Evolutionary conservation across 2,113 vertebrate genomes (phyloP).

Genomic region (Heliornis fulica): DNA sequence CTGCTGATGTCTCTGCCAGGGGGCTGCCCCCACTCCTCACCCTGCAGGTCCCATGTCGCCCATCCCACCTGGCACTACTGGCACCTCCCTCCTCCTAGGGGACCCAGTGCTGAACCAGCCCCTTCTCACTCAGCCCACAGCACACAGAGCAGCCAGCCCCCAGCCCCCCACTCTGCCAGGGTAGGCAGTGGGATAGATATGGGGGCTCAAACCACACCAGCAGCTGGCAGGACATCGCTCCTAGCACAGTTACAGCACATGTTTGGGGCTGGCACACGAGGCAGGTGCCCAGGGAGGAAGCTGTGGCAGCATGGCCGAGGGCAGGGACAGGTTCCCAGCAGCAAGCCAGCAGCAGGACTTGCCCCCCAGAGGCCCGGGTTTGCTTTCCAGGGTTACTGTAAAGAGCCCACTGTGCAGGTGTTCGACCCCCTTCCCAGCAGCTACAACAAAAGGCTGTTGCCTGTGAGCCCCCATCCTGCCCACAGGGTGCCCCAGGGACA

Average conservation of each 20-base stretch:
- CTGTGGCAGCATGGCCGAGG: accelerated
- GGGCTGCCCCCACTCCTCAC: background rate
- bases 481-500: background rate
- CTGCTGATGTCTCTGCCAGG: background rate
- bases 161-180: too few relatives aligned
- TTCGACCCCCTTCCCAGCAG: background rate
- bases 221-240: background rate
- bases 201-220: background rate
- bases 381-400: background rate
- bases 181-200: background rate
- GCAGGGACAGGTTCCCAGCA: background rate
- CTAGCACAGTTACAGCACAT: accelerated
- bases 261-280: accelerated
- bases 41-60: background rate
- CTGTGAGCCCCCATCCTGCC: background rate
- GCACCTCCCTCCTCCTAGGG: background rate
- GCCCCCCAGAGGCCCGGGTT: background rate
- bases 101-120: background rate
- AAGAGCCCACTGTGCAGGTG: background rate
- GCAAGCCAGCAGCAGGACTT: background rate
- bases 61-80: background rate
- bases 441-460: background rate
- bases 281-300: background rate
- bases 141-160: background rate
- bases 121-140: background rate